Conservation (phyloP, 2,113 vertebrate genomes). For the Aepyceros melampus region DNA sequence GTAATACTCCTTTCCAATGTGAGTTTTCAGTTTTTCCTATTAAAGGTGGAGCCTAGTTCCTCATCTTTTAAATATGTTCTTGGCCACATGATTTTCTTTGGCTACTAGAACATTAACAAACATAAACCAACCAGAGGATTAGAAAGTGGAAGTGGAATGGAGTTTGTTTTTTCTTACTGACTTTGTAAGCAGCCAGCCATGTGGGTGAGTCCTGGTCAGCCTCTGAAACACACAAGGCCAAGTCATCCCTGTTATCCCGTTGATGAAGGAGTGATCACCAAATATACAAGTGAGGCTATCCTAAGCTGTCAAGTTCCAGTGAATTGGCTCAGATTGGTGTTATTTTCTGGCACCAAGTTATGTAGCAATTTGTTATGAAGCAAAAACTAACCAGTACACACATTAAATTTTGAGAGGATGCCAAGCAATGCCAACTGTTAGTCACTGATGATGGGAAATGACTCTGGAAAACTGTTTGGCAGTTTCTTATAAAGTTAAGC, state of each 20-base stretch:
- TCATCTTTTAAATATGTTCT: not conserved
- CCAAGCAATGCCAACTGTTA: not conserved
- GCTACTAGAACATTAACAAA: not conserved
- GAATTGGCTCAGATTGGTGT: not conserved
- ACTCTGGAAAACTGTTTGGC: not conserved
- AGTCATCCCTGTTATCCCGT: not conserved
- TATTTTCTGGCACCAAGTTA: not conserved
- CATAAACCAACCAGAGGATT: not conserved
- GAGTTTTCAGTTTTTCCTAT: not conserved
- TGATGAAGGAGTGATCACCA: not conserved
- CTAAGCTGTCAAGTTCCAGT: not conserved
- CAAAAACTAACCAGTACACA: not conserved
- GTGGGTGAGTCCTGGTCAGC: not conserved
- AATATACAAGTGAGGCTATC: not conserved
- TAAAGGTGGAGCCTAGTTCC: not conserved
- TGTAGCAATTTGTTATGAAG: not conserved
- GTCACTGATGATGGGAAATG: not conserved
- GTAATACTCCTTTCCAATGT: not conserved
- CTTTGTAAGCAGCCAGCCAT: not conserved
- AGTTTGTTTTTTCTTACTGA: not conserved
- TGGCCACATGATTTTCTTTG: not conserved
- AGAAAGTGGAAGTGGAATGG: not conserved
- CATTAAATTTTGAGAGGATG: not conserved
- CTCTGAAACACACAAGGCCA: not conserved
- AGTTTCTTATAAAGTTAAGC: not conserved